Evolutionary conservation across 2,888 invertebrate genomes (phyloP), one percentile per base, ranked within the genome.

Genomic region (Gastrophysa polygoni): DNA sequence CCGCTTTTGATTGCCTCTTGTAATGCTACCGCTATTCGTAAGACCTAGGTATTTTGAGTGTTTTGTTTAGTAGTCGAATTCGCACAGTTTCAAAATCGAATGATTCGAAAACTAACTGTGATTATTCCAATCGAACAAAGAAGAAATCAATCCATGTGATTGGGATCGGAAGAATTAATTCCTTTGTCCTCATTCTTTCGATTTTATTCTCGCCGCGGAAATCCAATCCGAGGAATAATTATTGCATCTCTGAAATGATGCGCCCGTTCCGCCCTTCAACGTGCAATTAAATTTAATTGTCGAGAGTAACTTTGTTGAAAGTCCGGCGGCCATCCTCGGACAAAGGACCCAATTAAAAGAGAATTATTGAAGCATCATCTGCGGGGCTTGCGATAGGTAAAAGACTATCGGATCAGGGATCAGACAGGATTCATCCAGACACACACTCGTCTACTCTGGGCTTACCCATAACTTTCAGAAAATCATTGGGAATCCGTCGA

Each of bases 271-370:
- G 51, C 48, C 64, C 52, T 61, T 52, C 47, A 61, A 52, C 38
- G 54, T 61, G 51, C 59, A 61, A 64, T 64, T 64, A 59, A 64
- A 61, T 64, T 64, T 64, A 59, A 57, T 64, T 59, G 56, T 64
- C 43, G 48, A 59, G 52, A 61, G 48, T 56, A 61, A 61, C 61
- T 57, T 59, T 61, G 56, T 64, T 58, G 55, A 58, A 59, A 54
- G 58, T 58, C 49, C 46, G 32, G 20, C n/a, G 20, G 20, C 14
- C 21, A 38, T n/a, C 2, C 29, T 46, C 18, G 59, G 57, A 64
- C 64, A 61, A 61, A 59, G 52, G 57, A 47, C 24, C 61, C 61
- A 61, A 64, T 64, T 64, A 57, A 64, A 61, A 61, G 56, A 61
- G 56, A 61, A 64, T 60, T 60, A 57, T 54, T 57, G 57, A 49